phyloP scores from a whole-genome alignment of 1,140 invertebrate species.

The Cydia pomonella region DNA sequence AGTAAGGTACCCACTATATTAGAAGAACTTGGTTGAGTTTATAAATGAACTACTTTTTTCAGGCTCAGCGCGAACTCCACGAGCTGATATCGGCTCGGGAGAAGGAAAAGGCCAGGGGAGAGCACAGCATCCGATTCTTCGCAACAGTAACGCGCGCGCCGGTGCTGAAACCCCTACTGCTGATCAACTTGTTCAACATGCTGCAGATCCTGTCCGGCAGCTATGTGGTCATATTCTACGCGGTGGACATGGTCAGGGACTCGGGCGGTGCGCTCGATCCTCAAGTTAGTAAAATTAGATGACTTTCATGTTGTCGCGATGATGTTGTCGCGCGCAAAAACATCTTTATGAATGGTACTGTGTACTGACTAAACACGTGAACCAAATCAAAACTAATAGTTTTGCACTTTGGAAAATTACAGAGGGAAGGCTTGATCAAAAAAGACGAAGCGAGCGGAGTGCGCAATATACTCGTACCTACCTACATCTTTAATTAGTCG shows the following conservation, averaged over 20 bases:
- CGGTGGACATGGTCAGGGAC: constrained; percentile 84
- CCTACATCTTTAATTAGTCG: too few relatives aligned
- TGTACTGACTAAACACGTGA: too few relatives aligned
- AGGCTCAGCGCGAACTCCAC: constrained; percentile 81
- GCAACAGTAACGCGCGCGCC: constrained; percentile 79
- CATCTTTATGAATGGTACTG: too few relatives aligned
- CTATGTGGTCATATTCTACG: constrained; percentile 88
- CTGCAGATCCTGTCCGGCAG: constrained; percentile 87
- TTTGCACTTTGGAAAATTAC: too few relatives aligned
- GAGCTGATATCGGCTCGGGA: constrained; percentile 78
- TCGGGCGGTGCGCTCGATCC: constrained; percentile 74
- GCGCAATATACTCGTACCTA: too few relatives aligned
- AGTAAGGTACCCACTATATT: too few relatives aligned
- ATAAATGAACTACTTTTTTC: constrained; percentile 42
- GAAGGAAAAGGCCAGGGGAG: constrained; percentile 75
- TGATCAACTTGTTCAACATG: constrained; percentile 86
- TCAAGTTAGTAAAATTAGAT: constrained; percentile 53
- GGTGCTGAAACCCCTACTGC: constrained; percentile 86
- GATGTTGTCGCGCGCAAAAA: too few relatives aligned
- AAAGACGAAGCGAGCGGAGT: too few relatives aligned
- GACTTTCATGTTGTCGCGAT: too few relatives aligned
- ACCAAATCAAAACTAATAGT: too few relatives aligned
- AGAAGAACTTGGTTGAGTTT: too few relatives aligned
- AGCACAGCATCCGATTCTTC: constrained; percentile 73
- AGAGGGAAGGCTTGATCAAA: too few relatives aligned